Evolutionary conservation across 1,140 invertebrate species (phyloP).

Genomic region (Paraescarpia echinospica): DNA sequence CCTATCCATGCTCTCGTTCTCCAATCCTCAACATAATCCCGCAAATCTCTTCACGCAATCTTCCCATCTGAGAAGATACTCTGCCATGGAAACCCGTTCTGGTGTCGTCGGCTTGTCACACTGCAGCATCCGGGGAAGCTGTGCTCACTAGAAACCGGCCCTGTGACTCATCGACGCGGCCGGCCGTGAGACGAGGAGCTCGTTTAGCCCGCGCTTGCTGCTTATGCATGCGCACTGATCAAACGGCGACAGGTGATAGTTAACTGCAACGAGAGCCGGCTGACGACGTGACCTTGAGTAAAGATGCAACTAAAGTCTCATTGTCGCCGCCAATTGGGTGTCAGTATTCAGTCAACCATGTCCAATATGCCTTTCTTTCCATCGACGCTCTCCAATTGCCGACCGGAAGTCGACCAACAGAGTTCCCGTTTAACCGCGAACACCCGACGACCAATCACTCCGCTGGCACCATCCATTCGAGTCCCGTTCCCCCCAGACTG

Average conservation of each 20-base stretch:
- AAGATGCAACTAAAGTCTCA: background rate
- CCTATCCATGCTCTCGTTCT: no score
- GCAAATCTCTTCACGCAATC: no score
- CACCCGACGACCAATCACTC: background rate
- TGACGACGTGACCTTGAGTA: background rate
- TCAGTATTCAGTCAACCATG: background rate
- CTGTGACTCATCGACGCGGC: background rate
- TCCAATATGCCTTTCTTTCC: background rate
- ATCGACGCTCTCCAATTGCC: background rate
- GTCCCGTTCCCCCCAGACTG: background rate
- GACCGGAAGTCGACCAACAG: background rate
- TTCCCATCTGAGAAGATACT: no score
- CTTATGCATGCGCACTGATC: background rate
- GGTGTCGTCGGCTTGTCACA: no score
- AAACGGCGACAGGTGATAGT: background rate
- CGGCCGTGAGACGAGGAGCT: no score
- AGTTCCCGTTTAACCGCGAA: background rate
- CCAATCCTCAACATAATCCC: no score
- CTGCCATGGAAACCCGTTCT: background rate
- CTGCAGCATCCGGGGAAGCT: background rate
- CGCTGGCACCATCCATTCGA: background rate
- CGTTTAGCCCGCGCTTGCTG: background rate
- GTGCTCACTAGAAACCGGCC: background rate
- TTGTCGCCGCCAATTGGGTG: background rate
- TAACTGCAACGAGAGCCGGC: background rate